These are phyloP conservation scores for rabbit (Oryctolagus cuniculus) DNA, from an alignment of 2,113 vertebrate genomes.

Conservation along the genomic window mOryCun1.1 NC_091450.1:40786501-40787000, in stretches of 20 bases:
- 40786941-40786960: constrained; percentile 70
- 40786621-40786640: constrained; percentile 98
- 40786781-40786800: constrained; percentile 87
- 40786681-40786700: constrained; percentile 97
- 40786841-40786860: constrained; percentile 78
- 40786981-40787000: neutral
- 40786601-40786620: constrained; percentile 98
- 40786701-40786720: constrained; percentile 98
- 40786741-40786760: constrained; percentile 89
- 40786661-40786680: constrained; percentile 98
- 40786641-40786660: constrained; percentile 97
- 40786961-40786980: neutral
- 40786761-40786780: constrained; percentile 90
- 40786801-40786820: constrained; percentile 84
- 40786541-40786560: no score
- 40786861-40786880: constrained; percentile 85
- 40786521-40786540: no score
- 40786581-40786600: constrained; percentile 21
- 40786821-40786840: constrained; percentile 79
- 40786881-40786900: constrained; percentile 88
- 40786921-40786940: constrained; percentile 82
- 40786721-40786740: constrained; percentile 94
- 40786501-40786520: no score
- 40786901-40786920: constrained; percentile 82
- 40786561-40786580: neutral